Percentiles rank a stretch among this genome's conserved stretches.
phyloP scores from a whole-genome alignment of 2,797 vertebrate genomes.

The Trematomus bernacchii region DNA sequence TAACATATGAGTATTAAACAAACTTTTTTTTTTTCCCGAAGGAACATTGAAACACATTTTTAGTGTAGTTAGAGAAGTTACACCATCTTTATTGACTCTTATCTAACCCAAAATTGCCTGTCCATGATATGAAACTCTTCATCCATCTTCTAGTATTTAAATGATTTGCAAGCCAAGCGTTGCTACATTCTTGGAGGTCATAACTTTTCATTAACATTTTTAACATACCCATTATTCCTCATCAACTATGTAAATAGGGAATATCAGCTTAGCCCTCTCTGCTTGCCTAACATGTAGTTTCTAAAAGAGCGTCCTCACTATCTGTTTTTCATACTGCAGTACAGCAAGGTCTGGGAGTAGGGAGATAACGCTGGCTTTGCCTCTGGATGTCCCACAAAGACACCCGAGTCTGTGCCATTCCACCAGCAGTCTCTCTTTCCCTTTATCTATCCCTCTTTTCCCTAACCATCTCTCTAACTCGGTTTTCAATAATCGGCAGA shows the following conservation, averaged over 20 bases:
- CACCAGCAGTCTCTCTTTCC: constrained; percentile 35
- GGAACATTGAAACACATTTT: not conserved
- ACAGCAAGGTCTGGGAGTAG: constrained; percentile 56
- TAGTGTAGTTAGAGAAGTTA: not conserved
- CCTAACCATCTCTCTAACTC: constrained; percentile 50
- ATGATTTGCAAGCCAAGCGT: not conserved
- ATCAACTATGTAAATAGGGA: constrained; percentile 42
- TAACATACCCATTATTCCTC: constrained; percentile 25
- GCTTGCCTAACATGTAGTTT: constrained; percentile 38
- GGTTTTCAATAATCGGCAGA: constrained; percentile 62
- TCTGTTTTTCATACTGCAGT: constrained; percentile 59
- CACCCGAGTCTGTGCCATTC: constrained; percentile 48
- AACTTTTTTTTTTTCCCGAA: not conserved
- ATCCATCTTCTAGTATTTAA: not conserved
- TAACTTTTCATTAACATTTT: constrained; percentile 40
- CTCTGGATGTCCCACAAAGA: constrained; percentile 69
- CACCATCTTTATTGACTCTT: not conserved
- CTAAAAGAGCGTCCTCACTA: constrained; percentile 51
- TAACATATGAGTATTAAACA: not conserved
- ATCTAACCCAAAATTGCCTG: not conserved
- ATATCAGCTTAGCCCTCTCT: constrained; percentile 41
- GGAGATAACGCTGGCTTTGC: constrained; percentile 69
- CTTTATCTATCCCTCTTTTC: constrained; percentile 40
- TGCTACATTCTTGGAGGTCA: constrained; percentile 11
- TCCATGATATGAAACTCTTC: not conserved